Evolutionary conservation across 2,113 vertebrate species (phyloP).

Genomic region (Centropus unirufus): DNA sequence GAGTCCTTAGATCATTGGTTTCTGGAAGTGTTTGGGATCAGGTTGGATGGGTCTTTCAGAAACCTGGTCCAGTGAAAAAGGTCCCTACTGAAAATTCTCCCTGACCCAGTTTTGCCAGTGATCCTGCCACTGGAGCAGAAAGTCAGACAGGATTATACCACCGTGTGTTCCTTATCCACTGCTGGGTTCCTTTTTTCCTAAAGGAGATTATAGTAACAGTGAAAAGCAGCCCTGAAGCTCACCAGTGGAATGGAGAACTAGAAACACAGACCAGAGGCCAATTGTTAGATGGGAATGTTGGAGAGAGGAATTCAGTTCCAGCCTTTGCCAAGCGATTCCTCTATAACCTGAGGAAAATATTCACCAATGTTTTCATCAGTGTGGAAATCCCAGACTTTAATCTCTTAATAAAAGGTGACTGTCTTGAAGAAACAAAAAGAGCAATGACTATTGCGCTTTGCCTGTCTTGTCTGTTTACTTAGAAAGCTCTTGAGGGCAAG

Average conservation of each 20-base stretch:
- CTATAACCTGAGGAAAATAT: not conserved
- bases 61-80: not conserved
- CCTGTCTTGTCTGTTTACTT: not conserved
- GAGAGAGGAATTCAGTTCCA: not conserved
- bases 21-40: not conserved
- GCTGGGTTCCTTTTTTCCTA: not conserved
- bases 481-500: not conserved
- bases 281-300: not conserved
- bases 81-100: not conserved
- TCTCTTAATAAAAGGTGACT: not conserved
- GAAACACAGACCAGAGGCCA: accelerated
- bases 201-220: not conserved
- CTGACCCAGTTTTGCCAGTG: not conserved
- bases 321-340: not conserved
- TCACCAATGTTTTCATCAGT: not conserved
- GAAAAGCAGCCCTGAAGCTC: not conserved
- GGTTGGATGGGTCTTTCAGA: not conserved
- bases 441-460: not conserved
- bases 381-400: not conserved
- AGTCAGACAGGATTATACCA: not conserved
- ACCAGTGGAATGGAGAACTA: not conserved
- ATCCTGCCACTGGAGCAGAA: not conserved
- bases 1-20: not conserved
- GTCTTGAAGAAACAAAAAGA: not conserved
- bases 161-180: not conserved